Percentiles rank a stretch among this genome's conserved stretches.
phyloP scores from a whole-genome alignment of 1,140 invertebrate genomes.

The Dreissena rostriformis region DNA sequence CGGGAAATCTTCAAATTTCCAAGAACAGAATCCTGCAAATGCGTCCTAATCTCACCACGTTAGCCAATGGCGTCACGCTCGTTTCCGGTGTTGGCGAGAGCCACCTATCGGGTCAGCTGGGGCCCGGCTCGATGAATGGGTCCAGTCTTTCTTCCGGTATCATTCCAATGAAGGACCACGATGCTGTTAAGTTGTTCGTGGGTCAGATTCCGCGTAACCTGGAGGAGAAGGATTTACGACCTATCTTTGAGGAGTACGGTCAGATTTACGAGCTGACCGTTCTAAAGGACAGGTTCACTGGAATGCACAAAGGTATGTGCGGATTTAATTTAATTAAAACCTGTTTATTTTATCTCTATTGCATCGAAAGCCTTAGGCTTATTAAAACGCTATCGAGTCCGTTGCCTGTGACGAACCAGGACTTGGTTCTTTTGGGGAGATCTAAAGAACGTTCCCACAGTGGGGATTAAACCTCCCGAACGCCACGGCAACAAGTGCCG shows the following conservation, averaged over 20 bases:
- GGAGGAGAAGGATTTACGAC: slow-evolving; percentile 93
- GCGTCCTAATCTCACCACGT: slow-evolving; percentile 49
- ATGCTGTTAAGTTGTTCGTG: slow-evolving; percentile 93
- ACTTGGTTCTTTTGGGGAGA: too few relatives aligned
- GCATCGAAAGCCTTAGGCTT: too few relatives aligned
- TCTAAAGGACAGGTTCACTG: slow-evolving; percentile 91
- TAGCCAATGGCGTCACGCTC: slow-evolving; percentile 47
- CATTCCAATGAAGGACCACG: slow-evolving; percentile 81
- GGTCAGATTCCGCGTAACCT: slow-evolving; percentile 96
- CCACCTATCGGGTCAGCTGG: slow-evolving; percentile 3
- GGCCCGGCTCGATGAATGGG: background rate
- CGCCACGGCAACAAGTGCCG: too few relatives aligned
- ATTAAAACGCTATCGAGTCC: too few relatives aligned
- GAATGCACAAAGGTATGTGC: slow-evolving; percentile 93
- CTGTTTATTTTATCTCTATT: slow-evolving; percentile 18
- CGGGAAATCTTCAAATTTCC: background rate
- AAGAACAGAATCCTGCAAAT: slow-evolving; percentile 22
- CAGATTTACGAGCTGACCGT: slow-evolving; percentile 97
- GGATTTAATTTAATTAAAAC: slow-evolving; percentile 13
- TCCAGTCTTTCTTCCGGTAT: background rate
- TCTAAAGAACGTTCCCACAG: too few relatives aligned
- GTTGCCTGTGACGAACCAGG: too few relatives aligned
- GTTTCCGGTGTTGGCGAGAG: slow-evolving; percentile 29
- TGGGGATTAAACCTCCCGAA: too few relatives aligned
- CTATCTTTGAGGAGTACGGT: slow-evolving; percentile 96